Base-by-base conservation (phyloP, 2,113 vertebrate genomes). In the Alouatta palliata region DNA sequence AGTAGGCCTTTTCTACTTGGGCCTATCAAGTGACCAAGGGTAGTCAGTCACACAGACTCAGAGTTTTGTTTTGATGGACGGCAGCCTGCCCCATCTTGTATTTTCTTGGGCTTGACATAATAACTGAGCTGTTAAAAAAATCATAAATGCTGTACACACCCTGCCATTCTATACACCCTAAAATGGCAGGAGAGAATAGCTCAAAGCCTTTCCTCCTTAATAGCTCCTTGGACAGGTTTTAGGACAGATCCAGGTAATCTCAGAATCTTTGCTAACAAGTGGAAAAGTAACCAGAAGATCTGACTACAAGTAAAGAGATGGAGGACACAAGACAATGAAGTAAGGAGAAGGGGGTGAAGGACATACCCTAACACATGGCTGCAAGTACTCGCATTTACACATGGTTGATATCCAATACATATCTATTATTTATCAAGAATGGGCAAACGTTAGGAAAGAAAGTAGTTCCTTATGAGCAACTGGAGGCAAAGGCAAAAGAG, bases 101-200 rank as follows among this genome's bases (percentile, higher is more conserved):
- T 93, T 87, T 97, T 95, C 81, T 47, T 95, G 90, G 52, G 79
- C 87, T 91, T 93, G 90, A 95, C 54, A 91, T 90, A 92, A 77
- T 75, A 92, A 96, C 70, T 66, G 70, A 95, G 87, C 45, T 81
- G 92, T 94, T 96, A 32, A 82, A 87, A 95, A 96, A 97, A 95
- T 70, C 45, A 49, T 71, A 93, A 90, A 90, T 82, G 49, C 80
- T 91, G 47, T 47, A 90, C 47, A 94, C 56, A 70, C 45, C 35
- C 76, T 90, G 56, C 1, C 83, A 93, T 84, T 96, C 75, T 81
- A 30, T 68, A 52, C 1, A 93, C 30, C 25, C 25, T 95, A 81
- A 89, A 96, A 71, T 87, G 76, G 45, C 75, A 90, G 76, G 52
- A 70, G 77, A 92, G 90, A 89, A 97, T 23, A 97, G 87, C 64